Conservation (phyloP, 2,797 vertebrate genomes). For the Mormyrops boulengeri region DNA sequence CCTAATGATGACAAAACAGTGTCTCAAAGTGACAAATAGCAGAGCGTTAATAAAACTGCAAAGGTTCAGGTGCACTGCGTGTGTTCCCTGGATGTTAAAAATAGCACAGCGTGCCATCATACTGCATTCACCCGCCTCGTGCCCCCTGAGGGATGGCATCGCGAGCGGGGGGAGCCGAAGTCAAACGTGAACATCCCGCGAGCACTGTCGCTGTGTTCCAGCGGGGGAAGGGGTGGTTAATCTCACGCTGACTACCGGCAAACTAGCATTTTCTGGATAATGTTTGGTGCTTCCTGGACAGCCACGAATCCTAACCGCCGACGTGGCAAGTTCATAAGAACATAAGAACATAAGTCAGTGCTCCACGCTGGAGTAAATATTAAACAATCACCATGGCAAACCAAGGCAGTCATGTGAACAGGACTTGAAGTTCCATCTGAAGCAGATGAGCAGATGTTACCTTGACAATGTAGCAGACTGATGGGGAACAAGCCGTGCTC, state of each 20-base stretch:
- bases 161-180: slow-evolving; percentile 12
- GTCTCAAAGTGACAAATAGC: not conserved
- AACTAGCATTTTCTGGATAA: not conserved
- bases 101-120: slow-evolving; percentile 41
- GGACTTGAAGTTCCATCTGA: not conserved
- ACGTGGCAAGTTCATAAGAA: not conserved
- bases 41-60: not conserved
- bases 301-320: not conserved
- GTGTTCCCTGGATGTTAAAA: slow-evolving; percentile 31
- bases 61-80: not conserved
- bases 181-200: not conserved
- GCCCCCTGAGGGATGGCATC: slow-evolving; percentile 11
- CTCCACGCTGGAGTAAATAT: not conserved
- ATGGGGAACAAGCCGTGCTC: not conserved
- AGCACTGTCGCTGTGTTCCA: slow-evolving; percentile 27
- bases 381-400: not conserved
- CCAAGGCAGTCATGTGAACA: not conserved
- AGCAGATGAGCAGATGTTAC: not conserved
- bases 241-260: not conserved
- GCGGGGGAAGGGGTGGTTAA: slow-evolving; percentile 17
- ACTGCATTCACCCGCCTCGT: slow-evolving; percentile 27
- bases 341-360: no score
- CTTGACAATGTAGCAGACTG: not conserved
- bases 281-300: not conserved
- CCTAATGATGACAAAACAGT: not conserved